A percentile compares a stretch with the other conserved stretches of the same genome.
These are phyloP conservation scores for Andrena chrysosceles DNA, from an alignment of 2,888 invertebrate species.

Conservation along the genomic window DNA sequence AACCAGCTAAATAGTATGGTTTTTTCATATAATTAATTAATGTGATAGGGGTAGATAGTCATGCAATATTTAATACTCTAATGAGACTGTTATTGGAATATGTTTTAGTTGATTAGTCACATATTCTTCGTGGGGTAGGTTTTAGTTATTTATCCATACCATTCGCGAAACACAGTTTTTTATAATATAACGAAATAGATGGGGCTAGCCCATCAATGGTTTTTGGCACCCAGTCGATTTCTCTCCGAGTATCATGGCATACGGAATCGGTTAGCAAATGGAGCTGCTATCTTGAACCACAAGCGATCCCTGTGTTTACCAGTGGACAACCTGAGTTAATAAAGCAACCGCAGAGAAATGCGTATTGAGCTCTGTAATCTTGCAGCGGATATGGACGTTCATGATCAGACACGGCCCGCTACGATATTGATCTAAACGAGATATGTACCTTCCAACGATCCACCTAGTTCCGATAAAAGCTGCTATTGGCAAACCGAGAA, in stretches of 20 bases:
- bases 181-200: too few species aligned
- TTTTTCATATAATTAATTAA: too few species aligned
- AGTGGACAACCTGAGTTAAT: constrained; percentile 44
- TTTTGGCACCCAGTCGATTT: too few species aligned
- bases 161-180: too few species aligned
- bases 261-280: constrained; percentile 8
- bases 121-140: too few species aligned
- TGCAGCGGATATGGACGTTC: constrained; percentile 29
- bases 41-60: too few species aligned
- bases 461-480: constrained; percentile 10
- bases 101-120: too few species aligned
- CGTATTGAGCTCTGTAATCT: constrained; percentile 43
- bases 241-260: neutral
- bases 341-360: constrained; percentile 59
- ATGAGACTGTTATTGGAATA: too few species aligned
- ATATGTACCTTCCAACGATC: constrained; percentile 6
- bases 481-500: neutral
- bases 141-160: too few species aligned
- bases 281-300: constrained; percentile 32
- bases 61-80: too few species aligned
- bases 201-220: too few species aligned
- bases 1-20: too few species aligned
- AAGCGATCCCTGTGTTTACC: constrained; percentile 37
- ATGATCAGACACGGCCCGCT: constrained; percentile 36
- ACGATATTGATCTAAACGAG: constrained; percentile 47